phyloP scores from a whole-genome alignment of 2,113 vertebrate species.

The Eurypyga helias region DNA sequence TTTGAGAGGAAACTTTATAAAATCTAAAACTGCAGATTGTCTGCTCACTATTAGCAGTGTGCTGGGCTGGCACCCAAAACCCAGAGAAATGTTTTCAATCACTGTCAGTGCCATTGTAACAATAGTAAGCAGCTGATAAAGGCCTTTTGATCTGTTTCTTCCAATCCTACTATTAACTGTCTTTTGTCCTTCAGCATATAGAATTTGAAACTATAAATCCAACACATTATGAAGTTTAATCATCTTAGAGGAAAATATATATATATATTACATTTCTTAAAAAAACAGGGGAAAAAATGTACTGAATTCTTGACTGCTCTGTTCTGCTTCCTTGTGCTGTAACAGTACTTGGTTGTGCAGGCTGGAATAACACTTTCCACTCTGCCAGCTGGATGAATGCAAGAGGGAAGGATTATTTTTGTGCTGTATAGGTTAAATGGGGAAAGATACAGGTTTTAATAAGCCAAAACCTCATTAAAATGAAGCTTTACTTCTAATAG shows the following conservation, averaged over 20 bases:
- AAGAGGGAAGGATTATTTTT: not conserved
- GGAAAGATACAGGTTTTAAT: not conserved
- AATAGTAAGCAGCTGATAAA: constrained; percentile 34
- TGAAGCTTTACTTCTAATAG: not conserved
- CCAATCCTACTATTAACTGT: not conserved
- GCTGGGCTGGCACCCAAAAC: constrained; percentile 1
- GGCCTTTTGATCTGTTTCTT: constrained; percentile 5
- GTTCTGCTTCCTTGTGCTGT: not conserved
- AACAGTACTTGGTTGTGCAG: not conserved
- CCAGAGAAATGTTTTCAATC: constrained; percentile 30
- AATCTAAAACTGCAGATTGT: not conserved
- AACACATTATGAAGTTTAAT: not conserved
- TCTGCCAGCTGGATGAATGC: not conserved
- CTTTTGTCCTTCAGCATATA: not conserved
- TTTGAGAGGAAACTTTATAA: constrained; percentile 15
- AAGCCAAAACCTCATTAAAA: not conserved
- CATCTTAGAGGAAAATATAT: not conserved
- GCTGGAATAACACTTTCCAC: not conserved
- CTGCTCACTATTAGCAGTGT: not conserved
- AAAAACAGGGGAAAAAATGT: not conserved
- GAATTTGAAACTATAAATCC: not conserved
- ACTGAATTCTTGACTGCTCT: not conserved
- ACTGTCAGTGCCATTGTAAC: not conserved
- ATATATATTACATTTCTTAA: not conserved
- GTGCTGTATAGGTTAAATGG: not conserved